A percentile compares a stretch with the other conserved stretches of the same genome.
Evolutionary conservation across 1,140 invertebrate genomes (phyloP).

Genomic region (Heliconius hermathena): DNA sequence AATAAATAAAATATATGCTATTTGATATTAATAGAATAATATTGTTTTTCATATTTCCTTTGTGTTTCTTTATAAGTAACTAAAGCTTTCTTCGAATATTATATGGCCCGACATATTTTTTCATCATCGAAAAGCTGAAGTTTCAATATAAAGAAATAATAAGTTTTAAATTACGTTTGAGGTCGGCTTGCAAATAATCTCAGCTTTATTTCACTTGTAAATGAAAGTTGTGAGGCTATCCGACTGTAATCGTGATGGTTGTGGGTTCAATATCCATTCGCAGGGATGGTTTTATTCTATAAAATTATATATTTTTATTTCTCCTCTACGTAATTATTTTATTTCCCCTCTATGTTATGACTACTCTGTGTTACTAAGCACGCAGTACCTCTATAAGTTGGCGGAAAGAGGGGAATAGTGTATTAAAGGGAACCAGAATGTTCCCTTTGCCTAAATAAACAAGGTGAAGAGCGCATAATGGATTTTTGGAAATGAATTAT

Average conservation of each 20-base stretch:
- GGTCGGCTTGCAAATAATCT: background rate
- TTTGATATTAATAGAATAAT: background rate
- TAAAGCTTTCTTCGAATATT: background rate
- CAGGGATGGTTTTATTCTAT: background rate
- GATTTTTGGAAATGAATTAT: too few species aligned
- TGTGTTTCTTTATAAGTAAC: background rate
- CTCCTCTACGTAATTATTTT: too few species aligned
- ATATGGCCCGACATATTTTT: background rate
- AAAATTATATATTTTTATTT: background rate
- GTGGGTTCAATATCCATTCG: too few species aligned
- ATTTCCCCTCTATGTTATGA: too few species aligned
- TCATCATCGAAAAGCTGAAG: background rate
- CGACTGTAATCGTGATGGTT: background rate
- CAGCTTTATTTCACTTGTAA: background rate
- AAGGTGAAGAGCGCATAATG: too few species aligned
- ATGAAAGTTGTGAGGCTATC: background rate
- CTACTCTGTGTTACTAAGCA: too few species aligned
- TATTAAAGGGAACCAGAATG: too few species aligned
- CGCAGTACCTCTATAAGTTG: too few species aligned
- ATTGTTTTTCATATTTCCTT: background rate
- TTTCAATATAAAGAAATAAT: background rate
- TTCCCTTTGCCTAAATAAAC: too few species aligned
- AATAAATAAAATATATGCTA: too few species aligned
- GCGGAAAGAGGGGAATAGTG: too few species aligned
- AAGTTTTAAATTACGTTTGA: background rate